Base-by-base conservation (phyloP, 2,888 invertebrate species). In the Podotricha telesiphe region DNA sequence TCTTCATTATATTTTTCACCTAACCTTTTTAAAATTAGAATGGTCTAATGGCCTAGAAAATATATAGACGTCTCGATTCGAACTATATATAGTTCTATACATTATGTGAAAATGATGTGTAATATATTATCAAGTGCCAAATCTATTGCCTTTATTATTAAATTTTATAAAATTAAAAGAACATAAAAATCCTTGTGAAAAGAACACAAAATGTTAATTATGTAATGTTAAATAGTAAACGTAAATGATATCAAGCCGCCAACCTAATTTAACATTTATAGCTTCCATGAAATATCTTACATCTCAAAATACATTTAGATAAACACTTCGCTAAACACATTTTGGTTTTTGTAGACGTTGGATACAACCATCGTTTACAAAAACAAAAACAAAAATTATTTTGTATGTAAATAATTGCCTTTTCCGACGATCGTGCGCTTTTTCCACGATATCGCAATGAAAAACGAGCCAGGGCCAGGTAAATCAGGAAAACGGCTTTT, bases 361-460 rank as follows among this genome's bases (percentile, higher is more conserved):
- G n/a, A n/a, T n/a, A n/a, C n/a, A n/a, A n/a, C n/a, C n/a, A n/a
- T n/a, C n/a, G n/a, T n/a, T n/a, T n/a, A 48, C n/a, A 19, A 1
- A 17, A 48, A 48, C 17, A 48, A 48, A 17, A 10, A 48, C 37
- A 47, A 15, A 11, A 19, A 19, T 19, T 19, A 48, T 48, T 48
- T 48, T 19, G 48, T 48, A 48, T 48, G 48, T 48, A 48, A 48
- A 19, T 48, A 48, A 48, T 48, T 48, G 48, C 48, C 19, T 48
- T 48, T 48, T 48, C 48, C 48, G 48, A 48, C 19, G 19, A 48
- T 19, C 48, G 48, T 48, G 19, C 48, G 48, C 48, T 48, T 48
- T n/a, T 19, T 17, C 19, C 48, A 48, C 19, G 48, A 48, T 48
- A 48, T 48, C 19, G 19, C 48, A 48, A 10, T 48, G 48, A 48